Evolutionary conservation across 2,797 vertebrate species (phyloP).

Genomic region (Botia almorhae): DNA sequence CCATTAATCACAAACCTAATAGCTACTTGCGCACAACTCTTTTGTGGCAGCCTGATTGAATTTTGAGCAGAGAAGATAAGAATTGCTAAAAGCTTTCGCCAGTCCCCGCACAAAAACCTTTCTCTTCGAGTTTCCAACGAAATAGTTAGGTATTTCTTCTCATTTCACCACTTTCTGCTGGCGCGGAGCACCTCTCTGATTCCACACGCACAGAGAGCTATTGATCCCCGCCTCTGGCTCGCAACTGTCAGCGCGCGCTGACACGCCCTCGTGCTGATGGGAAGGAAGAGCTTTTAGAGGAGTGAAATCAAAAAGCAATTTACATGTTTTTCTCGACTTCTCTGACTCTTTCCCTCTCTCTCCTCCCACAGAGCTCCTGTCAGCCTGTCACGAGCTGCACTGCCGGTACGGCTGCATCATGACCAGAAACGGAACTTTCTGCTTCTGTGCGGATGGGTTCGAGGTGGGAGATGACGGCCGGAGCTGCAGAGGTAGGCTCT

Average conservation of each 20-base stretch:
- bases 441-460: slow-evolving; percentile 93
- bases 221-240: slow-evolving; percentile 59
- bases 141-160: slow-evolving; percentile 51
- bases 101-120: slow-evolving; percentile 12
- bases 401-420: slow-evolving; percentile 93
- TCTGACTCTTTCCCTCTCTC: slow-evolving; percentile 34
- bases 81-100: slow-evolving; percentile 31
- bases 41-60: slow-evolving; percentile 35
- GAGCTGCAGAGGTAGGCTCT: slow-evolving; percentile 87
- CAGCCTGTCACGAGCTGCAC: slow-evolving; percentile 87
- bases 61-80: slow-evolving; percentile 7
- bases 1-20: slow-evolving; percentile 32
- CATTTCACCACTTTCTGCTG: slow-evolving; percentile 52
- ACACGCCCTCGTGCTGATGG: slow-evolving; percentile 46
- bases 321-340: slow-evolving; percentile 56
- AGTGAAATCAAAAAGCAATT: slow-evolving; percentile 64
- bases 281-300: slow-evolving; percentile 52
- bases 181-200: slow-evolving; percentile 54
- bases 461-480: slow-evolving; percentile 85
- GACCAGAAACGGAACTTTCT: slow-evolving; percentile 87
- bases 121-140: slow-evolving; percentile 43
- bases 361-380: slow-evolving; percentile 83
- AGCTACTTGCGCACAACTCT: slow-evolving; percentile 21
- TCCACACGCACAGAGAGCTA: slow-evolving; percentile 48
- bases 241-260: slow-evolving; percentile 37